These are phyloP conservation scores for Polydesmus complanatus DNA, from an alignment of 2,888 invertebrate genomes.

Conservation along the genomic window DNA sequence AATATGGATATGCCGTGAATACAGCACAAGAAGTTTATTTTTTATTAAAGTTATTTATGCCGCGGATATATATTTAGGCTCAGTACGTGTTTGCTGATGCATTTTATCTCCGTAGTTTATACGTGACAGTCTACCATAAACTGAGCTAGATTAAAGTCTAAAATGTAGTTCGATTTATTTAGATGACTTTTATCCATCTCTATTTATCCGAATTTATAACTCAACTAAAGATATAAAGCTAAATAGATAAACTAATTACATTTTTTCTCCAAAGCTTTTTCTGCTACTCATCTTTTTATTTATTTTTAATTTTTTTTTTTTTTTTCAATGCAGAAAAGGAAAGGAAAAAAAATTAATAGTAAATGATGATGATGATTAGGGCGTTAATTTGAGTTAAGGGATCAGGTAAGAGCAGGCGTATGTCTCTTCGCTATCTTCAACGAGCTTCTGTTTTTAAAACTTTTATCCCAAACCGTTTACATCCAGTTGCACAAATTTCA, in stretches of 20 bases:
- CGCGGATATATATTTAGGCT: too few relatives aligned
- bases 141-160: too few relatives aligned
- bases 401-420: not conserved
- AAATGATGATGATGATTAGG: not conserved
- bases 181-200: not conserved
- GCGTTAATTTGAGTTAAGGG: not conserved
- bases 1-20: too few relatives aligned
- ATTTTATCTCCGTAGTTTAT: not conserved
- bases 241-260: not conserved
- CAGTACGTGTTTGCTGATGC: not conserved
- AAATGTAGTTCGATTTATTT: too few relatives aligned
- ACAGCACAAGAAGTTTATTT: too few relatives aligned
- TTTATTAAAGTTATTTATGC: too few relatives aligned
- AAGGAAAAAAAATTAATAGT: not conserved
- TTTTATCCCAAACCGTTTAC: not conserved
- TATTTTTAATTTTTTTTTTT: not conserved
- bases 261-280: not conserved
- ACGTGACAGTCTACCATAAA: not conserved
- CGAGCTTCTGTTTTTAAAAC: not conserved
- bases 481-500: not conserved
- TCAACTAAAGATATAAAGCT: not conserved
- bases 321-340: not conserved
- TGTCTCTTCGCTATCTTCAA: not conserved
- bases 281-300: not conserved
- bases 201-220: not conserved